Base-by-base conservation (phyloP, 2,888 invertebrate genomes). In the Microchrysa polita region DNA sequence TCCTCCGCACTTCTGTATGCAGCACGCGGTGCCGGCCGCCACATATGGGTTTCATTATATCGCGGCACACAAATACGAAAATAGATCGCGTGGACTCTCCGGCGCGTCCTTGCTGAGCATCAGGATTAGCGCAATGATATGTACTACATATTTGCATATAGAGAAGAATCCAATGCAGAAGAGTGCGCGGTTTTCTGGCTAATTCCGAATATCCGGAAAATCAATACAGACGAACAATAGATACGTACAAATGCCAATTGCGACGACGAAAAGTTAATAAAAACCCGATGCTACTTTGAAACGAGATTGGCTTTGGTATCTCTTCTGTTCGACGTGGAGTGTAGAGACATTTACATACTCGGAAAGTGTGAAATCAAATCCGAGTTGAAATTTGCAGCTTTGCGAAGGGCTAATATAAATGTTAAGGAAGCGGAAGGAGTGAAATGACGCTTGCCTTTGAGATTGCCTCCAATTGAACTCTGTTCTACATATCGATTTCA, bases 401-500 rank as follows among this genome's bases (percentile, higher is more conserved):
- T n/a, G n/a, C n/a, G n/a, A 10, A n/a, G 14, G 22, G 65, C 65
- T 65, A 48, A 65, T 48, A 22, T 18, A 16, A 65, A 65, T 20
- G 44, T 20, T 22, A 65, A 22, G 34, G 65, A 16, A 65, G 44
- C n/a, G 57, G 16, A 55, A 55, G 27, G 27, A 18, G 42, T 42
- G 23, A 57, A 55, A 10, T 34, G 20, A 27, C n/a, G n/a, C n/a
- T n/a, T 34, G 42, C 40, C 69, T 69, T 69, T 69, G 69, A 69
- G 18, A 69, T 69, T 42, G 69, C 69, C 40, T 55, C 55, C 69
- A 57, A 69, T 69, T 69, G 69, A 69, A 55, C 69, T n/a, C n/a
- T 69, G 69, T 40, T 69, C 69, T 40, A 69, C 57, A 69, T 69
- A 69, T 69, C 55, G 69, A 69, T 69, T 69, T 57, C 40, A 69